Evolutionary conservation across 2,888 invertebrate species (phyloP), one percentile per base, ranked within the genome.

Genomic region (Parnassius glacialis): DNA sequence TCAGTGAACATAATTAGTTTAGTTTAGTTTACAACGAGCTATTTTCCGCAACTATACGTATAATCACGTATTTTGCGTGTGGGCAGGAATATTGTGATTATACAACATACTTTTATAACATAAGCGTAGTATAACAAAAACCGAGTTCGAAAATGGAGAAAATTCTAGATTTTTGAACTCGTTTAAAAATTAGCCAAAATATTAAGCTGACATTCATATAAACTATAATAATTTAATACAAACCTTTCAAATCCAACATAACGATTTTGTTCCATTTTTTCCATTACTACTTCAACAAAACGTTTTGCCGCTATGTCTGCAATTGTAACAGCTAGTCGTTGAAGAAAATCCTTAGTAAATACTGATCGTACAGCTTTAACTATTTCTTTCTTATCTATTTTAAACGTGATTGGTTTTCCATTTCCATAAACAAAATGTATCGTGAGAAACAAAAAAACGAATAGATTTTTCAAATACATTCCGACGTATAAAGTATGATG

Each of bases 251-350:
- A 44, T 42, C 20, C 34, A 13, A 42, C 43, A 34, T n/a, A 52
- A 11, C 41, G n/a, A 34, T 42, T 43, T 34, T 61, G 25, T 11
- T 65, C 61, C 11, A 74, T 67, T 41, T 73, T 74, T 25, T 68
- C 71, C 53, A 68, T 73, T 43, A 81, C 72, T 68, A 75, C 75
- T 3, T 68, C 64, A n/a, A 82, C 64, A 20, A 80, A 75, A 62
- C 74, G 70, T 41, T 74, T 61, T 0, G 80, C 79, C 0, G 80
- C 77, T 56, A 75, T 78, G 9, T 70, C 58, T 0, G 80, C 80
- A 43, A 83, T 78, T 0, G 77, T 69, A 51, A 76, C 73, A 0
- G 79, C 80, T 16, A 83, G 61, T 13, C 67, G 59, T 53, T 71
- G 70, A 0, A 82, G 66, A 61, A 79, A 80, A 10, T 76, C 72